phyloP scores from a whole-genome alignment of 2,888 invertebrate genomes.

The Ligdia adustata region DNA sequence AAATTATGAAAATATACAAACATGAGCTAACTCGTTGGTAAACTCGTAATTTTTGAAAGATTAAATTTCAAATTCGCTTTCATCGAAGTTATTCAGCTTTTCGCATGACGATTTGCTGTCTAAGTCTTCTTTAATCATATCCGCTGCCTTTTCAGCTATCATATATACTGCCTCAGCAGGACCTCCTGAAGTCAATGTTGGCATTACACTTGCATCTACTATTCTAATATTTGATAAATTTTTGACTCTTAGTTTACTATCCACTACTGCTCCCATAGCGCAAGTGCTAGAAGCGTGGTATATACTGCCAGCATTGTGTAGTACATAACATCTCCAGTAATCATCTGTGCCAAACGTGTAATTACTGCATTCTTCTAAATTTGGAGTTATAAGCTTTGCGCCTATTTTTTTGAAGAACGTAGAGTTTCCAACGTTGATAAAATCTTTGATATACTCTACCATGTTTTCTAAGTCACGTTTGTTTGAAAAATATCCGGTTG shows the following conservation, averaged over 20 bases:
- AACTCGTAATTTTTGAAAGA: too few species aligned
- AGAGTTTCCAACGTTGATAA: slow-evolving; percentile 58
- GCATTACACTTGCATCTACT: slow-evolving; percentile 86
- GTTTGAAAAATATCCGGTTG: slow-evolving; percentile 81
- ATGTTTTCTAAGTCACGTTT: slow-evolving; percentile 72
- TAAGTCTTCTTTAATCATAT: slow-evolving; percentile 35
- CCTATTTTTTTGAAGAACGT: slow-evolving; percentile 58
- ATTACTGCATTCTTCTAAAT: slow-evolving; percentile 26
- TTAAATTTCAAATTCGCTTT: too few species aligned
- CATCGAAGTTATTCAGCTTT: too few species aligned
- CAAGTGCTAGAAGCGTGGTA: slow-evolving; percentile 37
- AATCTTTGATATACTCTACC: slow-evolving; percentile 55
- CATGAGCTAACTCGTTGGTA: too few species aligned
- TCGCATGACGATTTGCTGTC: too few species aligned
- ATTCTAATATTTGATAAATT: slow-evolving; percentile 82
- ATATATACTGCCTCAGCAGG: slow-evolving; percentile 84
- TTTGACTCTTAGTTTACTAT: slow-evolving; percentile 56
- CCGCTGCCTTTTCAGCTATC: slow-evolving; percentile 83
- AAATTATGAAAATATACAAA: too few species aligned
- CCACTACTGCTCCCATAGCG: slow-evolving; percentile 37
- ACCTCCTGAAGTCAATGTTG: slow-evolving; percentile 80
- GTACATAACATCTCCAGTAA: slow-evolving; percentile 34
- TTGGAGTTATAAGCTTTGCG: slow-evolving; percentile 45
- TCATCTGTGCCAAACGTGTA: slow-evolving; percentile 2
- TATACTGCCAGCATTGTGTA: slow-evolving; percentile 17